A percentile compares a stretch with the other conserved stretches of the same genome.
phyloP scores from a whole-genome alignment of 2,113 vertebrate species.

The Cololabis saira region DNA sequence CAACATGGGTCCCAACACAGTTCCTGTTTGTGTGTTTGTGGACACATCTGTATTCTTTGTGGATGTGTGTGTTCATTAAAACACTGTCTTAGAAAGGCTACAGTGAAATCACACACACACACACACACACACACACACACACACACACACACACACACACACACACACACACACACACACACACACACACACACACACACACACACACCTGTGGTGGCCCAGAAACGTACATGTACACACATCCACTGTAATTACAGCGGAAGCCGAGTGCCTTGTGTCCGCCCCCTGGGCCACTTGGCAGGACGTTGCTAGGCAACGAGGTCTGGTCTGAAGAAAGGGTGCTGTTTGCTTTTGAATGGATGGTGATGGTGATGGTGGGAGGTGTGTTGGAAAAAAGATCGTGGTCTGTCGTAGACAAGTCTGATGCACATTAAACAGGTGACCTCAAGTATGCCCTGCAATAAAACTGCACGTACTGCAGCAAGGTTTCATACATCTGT shows the following conservation, averaged over 20 bases:
- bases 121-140: constrained; percentile 22
- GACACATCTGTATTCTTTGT: too few relatives aligned
- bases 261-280: constrained; percentile 69
- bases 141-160: constrained; percentile 29
- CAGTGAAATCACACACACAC: constrained; percentile 13
- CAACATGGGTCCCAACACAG: constrained; percentile 2
- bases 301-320: constrained; percentile 75
- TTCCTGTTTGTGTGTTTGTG: not conserved
- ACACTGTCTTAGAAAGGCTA: not conserved
- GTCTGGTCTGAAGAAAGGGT: constrained; percentile 53
- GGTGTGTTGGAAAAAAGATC: constrained; percentile 23
- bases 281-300: constrained; percentile 70
- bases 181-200: constrained; percentile 9
- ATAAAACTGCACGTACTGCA: too few relatives aligned
- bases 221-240: constrained; percentile 43
- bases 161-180: constrained; percentile 12
- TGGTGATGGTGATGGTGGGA: constrained; percentile 25
- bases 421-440: not conserved
- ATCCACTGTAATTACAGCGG: constrained; percentile 69
- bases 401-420: not conserved
- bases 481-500: too few relatives aligned
- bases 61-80: constrained; percentile 1
- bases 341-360: constrained; percentile 37
- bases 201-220: constrained; percentile 54
- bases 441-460: not conserved